Evolutionary conservation across 2,113 vertebrate species (phyloP).

Genomic region (Accipiter cooperii): DNA sequence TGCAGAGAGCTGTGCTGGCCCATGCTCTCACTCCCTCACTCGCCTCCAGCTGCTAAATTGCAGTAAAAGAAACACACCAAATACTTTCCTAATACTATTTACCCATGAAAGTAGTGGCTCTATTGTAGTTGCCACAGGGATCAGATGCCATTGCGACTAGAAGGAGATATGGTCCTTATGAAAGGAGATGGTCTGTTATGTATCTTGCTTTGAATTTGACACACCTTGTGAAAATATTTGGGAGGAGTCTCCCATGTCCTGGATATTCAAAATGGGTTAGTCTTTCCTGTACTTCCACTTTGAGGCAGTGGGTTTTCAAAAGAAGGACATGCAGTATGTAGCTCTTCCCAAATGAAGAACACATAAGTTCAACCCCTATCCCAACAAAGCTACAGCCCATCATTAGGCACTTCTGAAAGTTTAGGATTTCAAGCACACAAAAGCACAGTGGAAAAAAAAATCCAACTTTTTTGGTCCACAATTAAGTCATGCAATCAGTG

Average conservation of each 20-base stretch:
- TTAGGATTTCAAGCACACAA: not conserved
- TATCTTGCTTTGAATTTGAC: not conserved
- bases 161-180: not conserved
- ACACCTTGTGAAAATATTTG: not conserved
- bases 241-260: not conserved
- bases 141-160: not conserved
- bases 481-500: not conserved
- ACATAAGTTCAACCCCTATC: not conserved
- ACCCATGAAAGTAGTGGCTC: not conserved
- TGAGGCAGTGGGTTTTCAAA: not conserved
- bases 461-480: not conserved
- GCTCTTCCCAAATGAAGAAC: not conserved
- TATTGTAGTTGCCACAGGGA: not conserved
- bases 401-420: not conserved
- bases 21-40: not conserved
- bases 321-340: not conserved
- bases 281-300: not conserved
- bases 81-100: not conserved
- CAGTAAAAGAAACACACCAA: not conserved
- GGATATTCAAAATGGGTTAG: not conserved
- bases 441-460: not conserved
- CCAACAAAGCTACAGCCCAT: not conserved
- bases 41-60: not conserved
- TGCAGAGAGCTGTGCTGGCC: not conserved
- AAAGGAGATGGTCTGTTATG: not conserved